Conservation (phyloP, 92 coral and sea anemone species). For the Pocillopora grandis region DNA sequence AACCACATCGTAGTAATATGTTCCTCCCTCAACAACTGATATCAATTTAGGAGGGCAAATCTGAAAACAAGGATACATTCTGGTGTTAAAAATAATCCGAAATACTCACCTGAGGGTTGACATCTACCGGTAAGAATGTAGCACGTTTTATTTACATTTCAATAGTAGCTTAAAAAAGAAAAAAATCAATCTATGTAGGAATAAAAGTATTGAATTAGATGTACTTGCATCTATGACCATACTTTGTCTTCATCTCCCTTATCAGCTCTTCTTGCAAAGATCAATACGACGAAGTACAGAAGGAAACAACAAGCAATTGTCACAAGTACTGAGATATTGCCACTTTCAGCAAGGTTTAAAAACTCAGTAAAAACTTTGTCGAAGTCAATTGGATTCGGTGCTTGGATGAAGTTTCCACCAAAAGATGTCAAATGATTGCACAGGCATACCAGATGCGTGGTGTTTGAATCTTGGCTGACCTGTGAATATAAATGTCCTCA, state of each 20-base stretch:
- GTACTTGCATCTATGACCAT: neutral
- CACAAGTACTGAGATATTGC: slow-evolving; percentile 54
- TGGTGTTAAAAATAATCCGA: neutral
- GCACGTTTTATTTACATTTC: neutral
- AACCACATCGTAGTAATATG: slow-evolving; percentile 35
- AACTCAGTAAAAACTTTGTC: slow-evolving; percentile 46
- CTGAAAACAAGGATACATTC: slow-evolving; percentile 2
- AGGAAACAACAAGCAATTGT: slow-evolving; percentile 40
- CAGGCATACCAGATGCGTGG: slow-evolving; percentile 27
- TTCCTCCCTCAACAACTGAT: slow-evolving; percentile 21
- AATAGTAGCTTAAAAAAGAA: no score
- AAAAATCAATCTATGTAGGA: neutral
- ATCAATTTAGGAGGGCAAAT: slow-evolving; percentile 34
- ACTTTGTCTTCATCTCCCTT: slow-evolving; percentile 42
- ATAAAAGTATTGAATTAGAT: neutral
- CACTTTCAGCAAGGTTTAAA: slow-evolving; percentile 35
- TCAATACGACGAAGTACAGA: slow-evolving; percentile 36
- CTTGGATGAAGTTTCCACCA: slow-evolving; percentile 48
- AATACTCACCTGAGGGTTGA: neutral
- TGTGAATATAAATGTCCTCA: neutral
- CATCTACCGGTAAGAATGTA: neutral
- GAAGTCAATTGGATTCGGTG: slow-evolving; percentile 53
- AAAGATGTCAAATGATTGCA: slow-evolving; percentile 52
- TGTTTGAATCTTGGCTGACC: slow-evolving; percentile 43
- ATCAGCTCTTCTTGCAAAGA: slow-evolving; percentile 53